A percentile compares a stretch with the other conserved stretches of the same genome.
These are phyloP conservation scores for Notodonta dromedarius DNA, from an alignment of 2,888 invertebrate species.

Conservation along the genomic window DNA sequence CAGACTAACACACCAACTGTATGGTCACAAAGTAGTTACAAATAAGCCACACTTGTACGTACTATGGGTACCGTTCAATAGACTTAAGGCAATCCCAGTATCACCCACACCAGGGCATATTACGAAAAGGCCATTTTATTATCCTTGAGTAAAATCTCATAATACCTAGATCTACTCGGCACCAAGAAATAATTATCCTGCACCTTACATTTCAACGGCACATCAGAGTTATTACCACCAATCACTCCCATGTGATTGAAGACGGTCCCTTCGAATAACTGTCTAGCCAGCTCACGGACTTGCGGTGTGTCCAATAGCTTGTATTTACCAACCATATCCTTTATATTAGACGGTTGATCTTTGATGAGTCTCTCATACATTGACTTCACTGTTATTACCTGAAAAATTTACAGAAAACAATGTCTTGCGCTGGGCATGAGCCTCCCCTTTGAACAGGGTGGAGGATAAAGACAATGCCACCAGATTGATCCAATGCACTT, in stretches of 20 bases:
- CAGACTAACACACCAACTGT: no score
- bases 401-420: slow-evolving; percentile 33
- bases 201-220: slow-evolving; percentile 77
- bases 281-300: slow-evolving; percentile 56
- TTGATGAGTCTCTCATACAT: slow-evolving; percentile 48
- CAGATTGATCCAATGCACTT: no score
- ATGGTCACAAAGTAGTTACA: no score
- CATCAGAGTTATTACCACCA: slow-evolving; percentile 84
- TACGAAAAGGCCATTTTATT: no score
- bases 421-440: background rate
- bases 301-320: slow-evolving; percentile 59
- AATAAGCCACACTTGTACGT: no score
- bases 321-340: slow-evolving; percentile 34
- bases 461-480: no score
- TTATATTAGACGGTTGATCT: slow-evolving; percentile 42
- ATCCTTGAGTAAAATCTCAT: no score
- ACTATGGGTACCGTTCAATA: no score
- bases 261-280: slow-evolving; percentile 58
- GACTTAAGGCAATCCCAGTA: no score
- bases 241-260: slow-evolving; percentile 55
- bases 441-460: no score
- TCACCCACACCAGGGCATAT: no score
- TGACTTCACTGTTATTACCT: slow-evolving; percentile 54
- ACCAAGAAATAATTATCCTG: slow-evolving; percentile 84
- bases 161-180: slow-evolving; percentile 86